These are phyloP conservation scores for Zaprionus camerounensis DNA, from an alignment of 1,140 invertebrate species.

Conservation along the genomic window DNA sequence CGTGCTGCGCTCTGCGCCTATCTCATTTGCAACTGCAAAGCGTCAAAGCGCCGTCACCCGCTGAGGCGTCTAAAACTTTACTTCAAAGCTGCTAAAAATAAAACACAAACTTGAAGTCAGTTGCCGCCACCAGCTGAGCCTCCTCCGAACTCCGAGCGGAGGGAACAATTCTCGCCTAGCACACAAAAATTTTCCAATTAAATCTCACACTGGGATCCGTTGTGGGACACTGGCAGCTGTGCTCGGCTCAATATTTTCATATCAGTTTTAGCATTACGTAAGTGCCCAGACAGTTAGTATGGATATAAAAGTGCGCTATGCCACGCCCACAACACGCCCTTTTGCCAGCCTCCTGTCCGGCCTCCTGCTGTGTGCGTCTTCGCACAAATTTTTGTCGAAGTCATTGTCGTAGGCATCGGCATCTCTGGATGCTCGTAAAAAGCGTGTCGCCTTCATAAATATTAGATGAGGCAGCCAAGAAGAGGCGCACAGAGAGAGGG, in stretches of 20 bases:
- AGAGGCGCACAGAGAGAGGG: neutral
- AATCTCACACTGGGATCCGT: conserved; percentile 10
- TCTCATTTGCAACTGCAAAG: conserved; percentile 26
- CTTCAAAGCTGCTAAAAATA: conserved; percentile 11
- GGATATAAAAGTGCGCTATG: conserved; percentile 7
- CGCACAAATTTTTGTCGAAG: conserved; percentile 19
- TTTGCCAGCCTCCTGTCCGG: neutral
- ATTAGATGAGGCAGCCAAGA: conserved; percentile 34
- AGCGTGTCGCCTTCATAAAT: conserved; percentile 49
- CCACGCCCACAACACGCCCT: neutral
- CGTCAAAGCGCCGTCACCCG: conserved; percentile 9
- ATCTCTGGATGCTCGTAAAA: conserved; percentile 33
- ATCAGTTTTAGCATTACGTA: conserved; percentile 12
- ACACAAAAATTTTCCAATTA: conserved; percentile 36
- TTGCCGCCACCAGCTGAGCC: conserved; percentile 34
- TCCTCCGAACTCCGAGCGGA: too few species aligned
- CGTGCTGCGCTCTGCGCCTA: neutral
- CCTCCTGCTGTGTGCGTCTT: neutral
- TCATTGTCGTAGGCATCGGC: conserved; percentile 27
- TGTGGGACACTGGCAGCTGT: neutral
- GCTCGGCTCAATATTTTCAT: conserved; percentile 7
- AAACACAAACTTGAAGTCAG: neutral
- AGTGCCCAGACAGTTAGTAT: neutral
- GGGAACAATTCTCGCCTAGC: conserved; percentile 29
- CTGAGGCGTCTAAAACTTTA: conserved; percentile 15